These are phyloP conservation scores for Cirrhinus molitorella DNA, from an alignment of 2,797 vertebrate species.

Conservation along the genomic window DNA sequence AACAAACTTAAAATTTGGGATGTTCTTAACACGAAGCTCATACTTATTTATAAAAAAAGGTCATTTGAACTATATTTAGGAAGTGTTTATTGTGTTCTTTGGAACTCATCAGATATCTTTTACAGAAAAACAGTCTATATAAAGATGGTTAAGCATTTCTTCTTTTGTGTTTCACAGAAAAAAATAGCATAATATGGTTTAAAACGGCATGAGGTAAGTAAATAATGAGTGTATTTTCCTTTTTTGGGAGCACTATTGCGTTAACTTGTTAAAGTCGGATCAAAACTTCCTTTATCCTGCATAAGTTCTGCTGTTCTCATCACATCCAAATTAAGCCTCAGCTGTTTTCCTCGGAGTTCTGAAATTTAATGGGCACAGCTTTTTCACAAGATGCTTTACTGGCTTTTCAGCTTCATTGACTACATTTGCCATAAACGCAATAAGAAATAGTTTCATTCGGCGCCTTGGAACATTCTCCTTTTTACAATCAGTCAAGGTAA, in stretches of 20 bases:
- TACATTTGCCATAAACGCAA: constrained; percentile 34
- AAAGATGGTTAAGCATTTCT: background rate
- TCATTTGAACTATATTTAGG: background rate
- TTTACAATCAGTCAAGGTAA: constrained; percentile 41
- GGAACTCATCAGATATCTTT: background rate
- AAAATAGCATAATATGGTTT: background rate
- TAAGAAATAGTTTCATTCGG: constrained; percentile 5
- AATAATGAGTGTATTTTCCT: background rate
- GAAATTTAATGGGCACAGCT: constrained; percentile 27
- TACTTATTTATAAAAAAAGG: background rate
- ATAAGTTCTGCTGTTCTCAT: constrained; percentile 6
- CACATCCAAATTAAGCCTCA: constrained; percentile 20
- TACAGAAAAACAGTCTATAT: background rate
- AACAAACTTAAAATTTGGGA: background rate
- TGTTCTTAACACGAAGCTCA: background rate
- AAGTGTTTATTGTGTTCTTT: background rate
- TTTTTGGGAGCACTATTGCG: background rate
- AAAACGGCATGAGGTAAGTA: background rate
- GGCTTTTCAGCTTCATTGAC: constrained; percentile 31
- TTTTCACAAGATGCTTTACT: constrained; percentile 36
- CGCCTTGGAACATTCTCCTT: constrained; percentile 2
- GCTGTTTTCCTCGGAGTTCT: constrained; percentile 15
- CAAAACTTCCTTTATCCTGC: constrained; percentile 19
- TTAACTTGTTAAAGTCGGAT: constrained; percentile 1
- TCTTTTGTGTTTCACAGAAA: background rate